Conservation (phyloP, 2,888 invertebrate genomes). For the Gordius sp. region DNA sequence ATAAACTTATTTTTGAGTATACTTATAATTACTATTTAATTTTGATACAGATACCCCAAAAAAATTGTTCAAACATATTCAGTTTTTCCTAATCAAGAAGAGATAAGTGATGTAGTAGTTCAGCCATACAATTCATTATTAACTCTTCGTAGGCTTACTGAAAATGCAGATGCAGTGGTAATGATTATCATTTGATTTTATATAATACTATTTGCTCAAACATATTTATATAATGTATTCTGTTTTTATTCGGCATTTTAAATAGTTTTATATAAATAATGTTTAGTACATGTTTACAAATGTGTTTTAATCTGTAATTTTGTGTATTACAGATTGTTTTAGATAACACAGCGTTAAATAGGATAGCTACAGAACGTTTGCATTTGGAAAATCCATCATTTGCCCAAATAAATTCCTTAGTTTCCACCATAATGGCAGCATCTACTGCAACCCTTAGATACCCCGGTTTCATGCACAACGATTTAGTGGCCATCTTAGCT, state of each 20-base stretch:
- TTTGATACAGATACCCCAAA: constrained; percentile 68
- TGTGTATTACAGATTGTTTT: constrained; percentile 41
- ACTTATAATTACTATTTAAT: constrained; percentile 1
- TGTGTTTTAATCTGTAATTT: neutral
- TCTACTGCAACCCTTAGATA: constrained; percentile 67
- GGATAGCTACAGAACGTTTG: constrained; percentile 54
- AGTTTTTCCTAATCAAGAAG: constrained; percentile 65
- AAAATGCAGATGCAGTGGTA: constrained; percentile 76
- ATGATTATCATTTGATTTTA: no score
- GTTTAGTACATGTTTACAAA: no score
- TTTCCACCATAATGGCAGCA: constrained; percentile 92
- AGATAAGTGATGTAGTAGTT: constrained; percentile 62
- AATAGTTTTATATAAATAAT: neutral
- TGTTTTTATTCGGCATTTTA: no score
- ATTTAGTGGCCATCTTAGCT: constrained; percentile 69
- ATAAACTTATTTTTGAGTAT: neutral
- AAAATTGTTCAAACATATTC: constrained; percentile 92
- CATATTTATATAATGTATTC: no score
- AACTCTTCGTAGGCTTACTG: constrained; percentile 67
- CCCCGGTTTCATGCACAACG: constrained; percentile 70
- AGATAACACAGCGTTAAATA: constrained; percentile 81
- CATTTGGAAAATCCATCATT: constrained; percentile 86
- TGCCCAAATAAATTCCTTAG: constrained; percentile 78
- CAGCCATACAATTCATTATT: constrained; percentile 84
- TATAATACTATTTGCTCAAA: neutral